These are phyloP conservation scores for Lordiphosa mommai DNA, from an alignment of 1,140 invertebrate species.

Conservation along the genomic window DNA sequence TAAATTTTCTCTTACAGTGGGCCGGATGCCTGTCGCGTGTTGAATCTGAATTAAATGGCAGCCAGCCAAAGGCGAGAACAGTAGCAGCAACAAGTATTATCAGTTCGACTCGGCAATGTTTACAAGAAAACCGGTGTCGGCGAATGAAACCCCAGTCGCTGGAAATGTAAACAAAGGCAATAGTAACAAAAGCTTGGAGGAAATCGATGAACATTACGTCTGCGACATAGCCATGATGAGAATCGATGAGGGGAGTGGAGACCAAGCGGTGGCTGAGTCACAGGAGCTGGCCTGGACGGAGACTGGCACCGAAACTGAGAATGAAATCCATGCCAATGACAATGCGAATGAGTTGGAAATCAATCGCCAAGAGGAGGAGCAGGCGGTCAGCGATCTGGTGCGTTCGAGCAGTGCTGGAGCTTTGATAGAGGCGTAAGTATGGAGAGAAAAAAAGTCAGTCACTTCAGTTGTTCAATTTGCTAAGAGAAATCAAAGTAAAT, in stretches of 20 bases:
- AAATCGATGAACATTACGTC: constrained; percentile 69
- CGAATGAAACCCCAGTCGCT: constrained; percentile 7
- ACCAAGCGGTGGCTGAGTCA: constrained; percentile 9
- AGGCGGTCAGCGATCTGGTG: constrained; percentile 63
- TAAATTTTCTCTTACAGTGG: constrained; percentile 42
- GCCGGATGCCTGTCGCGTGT: constrained; percentile 38
- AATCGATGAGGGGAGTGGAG: constrained; percentile 47
- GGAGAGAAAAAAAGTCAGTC: not conserved
- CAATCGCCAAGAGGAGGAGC: constrained; percentile 67
- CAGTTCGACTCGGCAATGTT: constrained; percentile 36
- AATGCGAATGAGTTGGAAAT: constrained; percentile 55
- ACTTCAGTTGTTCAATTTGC: not conserved
- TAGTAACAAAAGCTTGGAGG: constrained; percentile 9
- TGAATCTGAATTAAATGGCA: constrained; percentile 48
- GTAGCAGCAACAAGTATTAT: constrained; percentile 4
- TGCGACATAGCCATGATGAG: constrained; percentile 69
- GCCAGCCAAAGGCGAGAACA: constrained; percentile 13
- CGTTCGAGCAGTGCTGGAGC: constrained; percentile 38
- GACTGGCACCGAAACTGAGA: not conserved
- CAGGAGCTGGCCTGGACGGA: not conserved
- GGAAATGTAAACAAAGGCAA: constrained; percentile 4
- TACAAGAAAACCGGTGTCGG: constrained; percentile 9
- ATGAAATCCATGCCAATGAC: constrained; percentile 2
- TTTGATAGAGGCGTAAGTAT: constrained; percentile 56
- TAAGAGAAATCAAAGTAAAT: no score